Evolutionary conservation across 2,888 invertebrate species (phyloP).

Genomic region (Quadroppia sp.): DNA sequence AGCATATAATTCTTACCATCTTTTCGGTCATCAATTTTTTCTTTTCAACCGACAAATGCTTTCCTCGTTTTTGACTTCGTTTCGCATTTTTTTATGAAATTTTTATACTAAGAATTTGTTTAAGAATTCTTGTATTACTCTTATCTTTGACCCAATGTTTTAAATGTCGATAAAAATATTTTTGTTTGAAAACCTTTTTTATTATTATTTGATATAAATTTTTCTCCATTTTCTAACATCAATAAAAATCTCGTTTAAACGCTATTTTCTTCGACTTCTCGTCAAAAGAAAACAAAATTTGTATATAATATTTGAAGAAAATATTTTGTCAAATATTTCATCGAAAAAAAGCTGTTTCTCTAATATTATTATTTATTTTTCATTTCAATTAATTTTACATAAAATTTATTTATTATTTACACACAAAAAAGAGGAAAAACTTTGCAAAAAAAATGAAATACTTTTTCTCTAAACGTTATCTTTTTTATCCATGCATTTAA

Average conservation of each 20-base stretch:
- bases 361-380: slow-evolving; percentile 4
- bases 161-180: slow-evolving; percentile 21
- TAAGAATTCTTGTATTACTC: neutral
- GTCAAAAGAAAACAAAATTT: neutral
- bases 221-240: neutral
- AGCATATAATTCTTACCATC: slow-evolving; percentile 14
- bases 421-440: slow-evolving; percentile 11
- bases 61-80: slow-evolving; percentile 30
- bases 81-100: neutral
- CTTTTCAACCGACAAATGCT: neutral
- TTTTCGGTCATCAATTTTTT: neutral
- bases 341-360: slow-evolving; percentile 7
- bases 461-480: neutral
- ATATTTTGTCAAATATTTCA: neutral
- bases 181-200: neutral
- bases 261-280: slow-evolving; percentile 22
- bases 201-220: neutral
- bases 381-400: neutral
- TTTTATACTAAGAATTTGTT: neutral
- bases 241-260: slow-evolving; percentile 2
- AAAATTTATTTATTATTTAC: neutral
- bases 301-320: too few relatives aligned
- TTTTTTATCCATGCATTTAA: neutral
- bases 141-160: neutral
- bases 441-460: neutral